A percentile compares a stretch with the other conserved stretches of the same genome.
phyloP scores from a whole-genome alignment of 2,797 vertebrate species.

The Vireo griseus region DNA sequence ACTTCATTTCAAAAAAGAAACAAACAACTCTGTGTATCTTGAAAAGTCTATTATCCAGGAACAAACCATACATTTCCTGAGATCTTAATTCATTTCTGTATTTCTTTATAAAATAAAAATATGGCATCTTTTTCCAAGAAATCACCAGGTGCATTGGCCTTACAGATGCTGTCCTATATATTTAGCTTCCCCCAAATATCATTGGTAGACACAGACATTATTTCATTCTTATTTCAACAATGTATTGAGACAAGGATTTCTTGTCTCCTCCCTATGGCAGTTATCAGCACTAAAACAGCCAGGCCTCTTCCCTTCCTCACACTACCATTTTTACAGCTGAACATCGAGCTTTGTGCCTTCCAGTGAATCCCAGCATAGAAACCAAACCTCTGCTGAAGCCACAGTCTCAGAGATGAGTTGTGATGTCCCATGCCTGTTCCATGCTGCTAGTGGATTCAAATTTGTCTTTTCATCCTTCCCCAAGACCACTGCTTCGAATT shows the following conservation, averaged over 20 bases:
- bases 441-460: neutral
- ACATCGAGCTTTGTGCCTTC: neutral
- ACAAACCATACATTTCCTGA: neutral
- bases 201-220: neutral
- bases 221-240: neutral
- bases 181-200: neutral
- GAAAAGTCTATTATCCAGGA: neutral
- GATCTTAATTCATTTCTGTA: neutral
- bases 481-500: neutral
- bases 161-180: neutral
- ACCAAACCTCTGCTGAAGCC: neutral
- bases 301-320: accelerated
- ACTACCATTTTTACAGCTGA: neutral
- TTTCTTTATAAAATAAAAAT: neutral
- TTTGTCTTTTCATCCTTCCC: neutral
- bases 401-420: neutral
- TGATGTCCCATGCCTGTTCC: neutral
- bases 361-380: neutral
- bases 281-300: neutral
- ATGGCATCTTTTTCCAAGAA: neutral
- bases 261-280: neutral
- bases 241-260: neutral
- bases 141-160: neutral
- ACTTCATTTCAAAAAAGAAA: neutral
- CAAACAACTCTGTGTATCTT: neutral